These are phyloP conservation scores for Dicentrarchus labrax DNA, from an alignment of 2,113 vertebrate genomes.

Conservation along the genomic window DNA sequence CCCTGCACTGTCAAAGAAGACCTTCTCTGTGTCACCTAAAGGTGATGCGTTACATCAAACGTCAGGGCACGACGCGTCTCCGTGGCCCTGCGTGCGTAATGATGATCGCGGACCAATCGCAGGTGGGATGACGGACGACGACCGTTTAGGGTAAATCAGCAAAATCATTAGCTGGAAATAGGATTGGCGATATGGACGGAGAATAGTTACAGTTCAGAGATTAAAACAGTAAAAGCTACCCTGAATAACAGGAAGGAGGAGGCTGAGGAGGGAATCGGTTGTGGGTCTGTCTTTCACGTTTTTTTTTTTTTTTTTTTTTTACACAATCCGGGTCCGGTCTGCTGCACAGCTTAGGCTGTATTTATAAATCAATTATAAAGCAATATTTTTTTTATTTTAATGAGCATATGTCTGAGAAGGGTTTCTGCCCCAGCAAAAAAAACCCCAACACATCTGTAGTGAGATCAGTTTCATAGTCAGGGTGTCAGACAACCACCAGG, in stretches of 20 bases:
- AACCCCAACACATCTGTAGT: conserved; percentile 42
- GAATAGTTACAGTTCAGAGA: not conserved
- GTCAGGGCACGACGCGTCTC: conserved; percentile 58
- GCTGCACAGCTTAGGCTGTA: not conserved
- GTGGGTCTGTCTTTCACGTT: conserved; percentile 13
- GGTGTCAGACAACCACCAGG: conserved; percentile 58
- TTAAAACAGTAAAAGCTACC: not conserved
- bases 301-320: not conserved
- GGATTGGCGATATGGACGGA: not conserved
- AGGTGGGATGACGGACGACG: conserved; percentile 71
- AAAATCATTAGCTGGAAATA: conserved; percentile 37
- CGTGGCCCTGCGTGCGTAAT: conserved; percentile 72
- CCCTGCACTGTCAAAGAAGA: conserved; percentile 5
- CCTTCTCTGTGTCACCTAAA: conserved; percentile 61
- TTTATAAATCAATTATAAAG: not conserved
- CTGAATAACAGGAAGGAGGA: not conserved
- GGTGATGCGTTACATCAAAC: conserved; percentile 70
- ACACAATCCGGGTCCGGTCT: conserved; percentile 4
- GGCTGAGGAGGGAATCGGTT: not conserved
- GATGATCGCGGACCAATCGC: conserved; percentile 72
- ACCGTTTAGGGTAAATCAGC: conserved; percentile 64
- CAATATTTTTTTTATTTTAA: not conserved
- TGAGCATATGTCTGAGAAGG: not conserved
- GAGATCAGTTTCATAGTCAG: conserved; percentile 23
- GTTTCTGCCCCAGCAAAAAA: not conserved